Base-by-base conservation (phyloP, 1,140 invertebrate species). In the Andricus grossulariae region DNA sequence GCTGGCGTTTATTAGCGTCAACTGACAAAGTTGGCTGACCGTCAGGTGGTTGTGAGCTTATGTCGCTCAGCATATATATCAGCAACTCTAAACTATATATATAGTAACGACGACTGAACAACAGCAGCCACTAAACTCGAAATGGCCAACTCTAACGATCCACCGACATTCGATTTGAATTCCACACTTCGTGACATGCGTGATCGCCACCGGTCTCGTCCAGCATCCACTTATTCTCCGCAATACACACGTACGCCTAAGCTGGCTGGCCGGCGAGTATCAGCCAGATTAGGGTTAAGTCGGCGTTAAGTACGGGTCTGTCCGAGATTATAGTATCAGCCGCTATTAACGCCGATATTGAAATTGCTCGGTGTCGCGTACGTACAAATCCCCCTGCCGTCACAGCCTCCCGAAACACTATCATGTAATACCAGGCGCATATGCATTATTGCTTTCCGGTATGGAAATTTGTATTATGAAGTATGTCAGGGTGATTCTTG, bases 1-100 rank as follows among this genome's bases (percentile, higher is more conserved):
- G 77, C 83, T 82, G 86, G 84, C 86, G 83, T 87, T 88, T 88
- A 87, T 88, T 86, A 89, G 84, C 83, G 79, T 78, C 71, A 71
- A 52, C 70, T 74, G 80, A 74, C 80, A 82, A 86, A 87, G 85
- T 87, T 88, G 80, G 85, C 86, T 78, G 86, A 85, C 82, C 83
- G 78, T 80, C 77, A 73, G 75, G 80, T 82, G 78, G 77, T 73
- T 73, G 73, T 51, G 79, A 78, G 76, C 79, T 76, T 66, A 57
- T 57, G 60, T 73, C 73, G 76, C 72, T 80, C 72, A 73, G 39
- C 73, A 75, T 78, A 75, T 19, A n/a, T n/a, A n/a, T n/a, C 55
- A 60, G 21, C 32, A 13, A 16, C 19, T 75, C 54, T 77, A 79
- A 79, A 78, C 79, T 76, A 71, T 77, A 19, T 70, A 45, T 60